phyloP scores from a whole-genome alignment of 2,888 invertebrate species.

The Lasius platythorax region DNA sequence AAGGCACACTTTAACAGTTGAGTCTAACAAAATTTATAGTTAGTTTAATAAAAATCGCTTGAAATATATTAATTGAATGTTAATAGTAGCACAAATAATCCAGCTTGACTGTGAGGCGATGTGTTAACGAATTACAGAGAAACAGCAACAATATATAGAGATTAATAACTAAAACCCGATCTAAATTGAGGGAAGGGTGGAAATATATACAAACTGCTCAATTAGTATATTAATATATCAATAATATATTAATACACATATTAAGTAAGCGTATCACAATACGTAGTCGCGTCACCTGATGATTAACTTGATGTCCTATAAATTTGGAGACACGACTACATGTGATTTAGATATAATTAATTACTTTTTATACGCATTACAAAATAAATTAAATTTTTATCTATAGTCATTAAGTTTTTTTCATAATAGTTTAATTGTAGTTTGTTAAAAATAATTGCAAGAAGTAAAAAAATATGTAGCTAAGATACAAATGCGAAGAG shows the following conservation, averaged over 20 bases:
- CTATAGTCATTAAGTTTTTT: not conserved
- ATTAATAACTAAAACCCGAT: not conserved
- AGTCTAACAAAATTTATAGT: not conserved
- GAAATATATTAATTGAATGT: not conserved
- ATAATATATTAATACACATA: not conserved
- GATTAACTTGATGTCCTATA: not conserved
- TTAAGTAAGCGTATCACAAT: not conserved
- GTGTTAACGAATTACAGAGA: not conserved
- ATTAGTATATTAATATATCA: not conserved
- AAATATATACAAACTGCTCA: not conserved
- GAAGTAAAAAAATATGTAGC: not conserved
- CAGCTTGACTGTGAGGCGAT: not conserved
- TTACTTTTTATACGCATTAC: not conserved
- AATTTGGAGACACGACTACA: not conserved
- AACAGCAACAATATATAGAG: conserved; percentile 6
- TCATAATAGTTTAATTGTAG: not conserved
- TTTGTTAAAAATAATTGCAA: not conserved
- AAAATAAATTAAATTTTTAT: not conserved
- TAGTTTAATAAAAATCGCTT: not conserved
- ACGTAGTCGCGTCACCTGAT: not conserved
- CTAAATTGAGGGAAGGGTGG: not conserved
- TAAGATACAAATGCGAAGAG: not conserved
- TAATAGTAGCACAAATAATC: not conserved
- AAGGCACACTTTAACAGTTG: not conserved
- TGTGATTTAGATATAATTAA: not conserved